phyloP scores from a whole-genome alignment of 2,113 vertebrate genomes.

The Saiga tatarica region DNA sequence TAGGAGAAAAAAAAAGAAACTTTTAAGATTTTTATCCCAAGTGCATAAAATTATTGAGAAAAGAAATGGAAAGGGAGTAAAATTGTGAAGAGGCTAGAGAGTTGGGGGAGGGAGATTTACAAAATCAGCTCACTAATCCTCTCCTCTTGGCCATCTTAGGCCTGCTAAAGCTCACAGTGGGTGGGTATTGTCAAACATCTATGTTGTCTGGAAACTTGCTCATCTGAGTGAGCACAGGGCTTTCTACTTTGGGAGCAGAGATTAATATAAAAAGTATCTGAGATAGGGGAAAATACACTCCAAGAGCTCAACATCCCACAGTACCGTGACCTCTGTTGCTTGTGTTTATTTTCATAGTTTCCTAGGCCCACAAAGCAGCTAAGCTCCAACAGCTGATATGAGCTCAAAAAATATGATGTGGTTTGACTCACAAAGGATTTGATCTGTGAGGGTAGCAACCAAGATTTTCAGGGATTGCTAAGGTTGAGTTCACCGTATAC shows the following conservation, averaged over 20 bases:
- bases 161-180: not conserved
- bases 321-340: not conserved
- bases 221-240: not conserved
- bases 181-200: not conserved
- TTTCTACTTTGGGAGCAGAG: not conserved
- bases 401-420: not conserved
- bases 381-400: not conserved
- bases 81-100: not conserved
- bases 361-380: not conserved
- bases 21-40: not conserved
- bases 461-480: not conserved
- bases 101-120: not conserved
- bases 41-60: not conserved
- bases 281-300: not conserved
- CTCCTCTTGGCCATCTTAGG: not conserved
- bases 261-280: not conserved
- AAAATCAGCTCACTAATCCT: not conserved
- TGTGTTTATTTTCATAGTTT: constrained; percentile 9
- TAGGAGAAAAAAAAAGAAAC: not conserved
- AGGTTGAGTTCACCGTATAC: not conserved
- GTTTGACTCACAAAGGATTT: not conserved
- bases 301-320: not conserved
- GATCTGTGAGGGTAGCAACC: not conserved
- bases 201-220: not conserved
- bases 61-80: not conserved